phyloP scores from a whole-genome alignment of 1,140 invertebrate genomes.

The Diabrotica undecimpunctata region DNA sequence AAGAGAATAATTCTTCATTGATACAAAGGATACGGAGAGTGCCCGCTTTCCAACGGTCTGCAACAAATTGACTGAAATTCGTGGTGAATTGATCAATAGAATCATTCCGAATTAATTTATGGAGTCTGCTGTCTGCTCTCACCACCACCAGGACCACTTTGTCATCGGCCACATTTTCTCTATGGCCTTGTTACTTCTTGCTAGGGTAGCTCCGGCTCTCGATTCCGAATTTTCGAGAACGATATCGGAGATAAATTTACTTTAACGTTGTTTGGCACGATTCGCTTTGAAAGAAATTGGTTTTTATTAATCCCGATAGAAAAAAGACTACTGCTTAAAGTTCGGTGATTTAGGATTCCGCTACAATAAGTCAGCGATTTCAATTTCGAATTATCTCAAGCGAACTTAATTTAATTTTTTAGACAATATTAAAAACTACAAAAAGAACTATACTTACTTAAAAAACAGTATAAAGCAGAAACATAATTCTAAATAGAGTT shows the following conservation, averaged over 20 bases:
- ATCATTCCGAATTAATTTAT: slow-evolving; percentile 4
- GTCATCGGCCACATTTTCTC: slow-evolving; percentile 1
- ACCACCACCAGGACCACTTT: slow-evolving; percentile 1
- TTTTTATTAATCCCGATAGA: not conserved
- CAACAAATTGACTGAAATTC: slow-evolving; percentile 15
- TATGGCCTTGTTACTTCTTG: slow-evolving; percentile 2
- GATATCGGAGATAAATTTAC: not conserved
- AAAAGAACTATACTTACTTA: too few species aligned
- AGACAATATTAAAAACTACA: too few species aligned
- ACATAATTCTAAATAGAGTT: too few species aligned
- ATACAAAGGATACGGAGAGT: slow-evolving; percentile 13
- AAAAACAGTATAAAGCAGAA: too few species aligned
- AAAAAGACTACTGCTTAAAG: not conserved
- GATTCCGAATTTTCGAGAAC: not conserved
- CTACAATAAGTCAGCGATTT: too few species aligned
- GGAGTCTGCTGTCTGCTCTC: not conserved
- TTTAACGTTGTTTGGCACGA: not conserved
- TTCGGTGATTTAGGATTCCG: too few species aligned
- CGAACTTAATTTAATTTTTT: too few species aligned
- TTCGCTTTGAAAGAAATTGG: not conserved
- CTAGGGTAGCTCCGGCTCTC: not conserved
- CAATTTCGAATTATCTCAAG: too few species aligned
- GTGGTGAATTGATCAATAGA: slow-evolving; percentile 12
- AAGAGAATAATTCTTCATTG: not conserved
- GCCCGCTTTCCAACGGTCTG: not conserved